phyloP scores from a whole-genome alignment of 2,113 vertebrate species.

The Nipponia nippon region DNA sequence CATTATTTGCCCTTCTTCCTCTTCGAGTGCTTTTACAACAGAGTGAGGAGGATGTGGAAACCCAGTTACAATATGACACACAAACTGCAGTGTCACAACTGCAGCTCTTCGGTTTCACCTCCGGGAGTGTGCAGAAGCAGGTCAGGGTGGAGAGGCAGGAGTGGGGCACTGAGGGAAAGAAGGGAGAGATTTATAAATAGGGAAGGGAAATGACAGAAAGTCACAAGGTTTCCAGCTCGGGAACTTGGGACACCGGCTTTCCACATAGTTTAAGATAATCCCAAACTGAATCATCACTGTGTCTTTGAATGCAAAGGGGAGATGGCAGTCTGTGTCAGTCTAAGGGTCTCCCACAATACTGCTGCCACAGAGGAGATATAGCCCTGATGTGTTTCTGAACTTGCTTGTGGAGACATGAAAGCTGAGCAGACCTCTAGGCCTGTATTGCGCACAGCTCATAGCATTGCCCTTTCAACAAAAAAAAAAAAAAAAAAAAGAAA shows the following conservation, averaged over 20 bases:
- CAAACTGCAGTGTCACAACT: conserved; percentile 72
- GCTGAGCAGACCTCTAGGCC: background rate
- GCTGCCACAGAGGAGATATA: background rate
- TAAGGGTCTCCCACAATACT: background rate
- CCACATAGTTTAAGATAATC: background rate
- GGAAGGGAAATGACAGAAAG: background rate
- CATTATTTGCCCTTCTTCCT: conserved; percentile 91
- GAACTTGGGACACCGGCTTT: background rate
- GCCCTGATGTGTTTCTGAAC: background rate
- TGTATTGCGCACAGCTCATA: background rate
- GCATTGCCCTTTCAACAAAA: background rate
- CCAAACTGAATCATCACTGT: background rate
- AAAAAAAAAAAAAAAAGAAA: background rate
- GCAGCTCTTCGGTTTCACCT: conserved; percentile 24
- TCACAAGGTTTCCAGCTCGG: background rate
- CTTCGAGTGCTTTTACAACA: conserved; percentile 77
- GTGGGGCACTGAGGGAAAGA: background rate
- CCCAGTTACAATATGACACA: conserved; percentile 79
- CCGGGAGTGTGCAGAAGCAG: background rate
- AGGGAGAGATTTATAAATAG: background rate
- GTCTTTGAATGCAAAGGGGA: background rate
- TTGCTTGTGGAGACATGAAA: background rate
- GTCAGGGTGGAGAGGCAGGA: background rate
- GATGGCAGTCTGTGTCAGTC: background rate
- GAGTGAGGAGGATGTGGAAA: conserved; percentile 89